These are phyloP conservation scores for Odontophorus gujanensis DNA, from an alignment of 2,113 vertebrate species.

Conservation along the genomic window DNA sequence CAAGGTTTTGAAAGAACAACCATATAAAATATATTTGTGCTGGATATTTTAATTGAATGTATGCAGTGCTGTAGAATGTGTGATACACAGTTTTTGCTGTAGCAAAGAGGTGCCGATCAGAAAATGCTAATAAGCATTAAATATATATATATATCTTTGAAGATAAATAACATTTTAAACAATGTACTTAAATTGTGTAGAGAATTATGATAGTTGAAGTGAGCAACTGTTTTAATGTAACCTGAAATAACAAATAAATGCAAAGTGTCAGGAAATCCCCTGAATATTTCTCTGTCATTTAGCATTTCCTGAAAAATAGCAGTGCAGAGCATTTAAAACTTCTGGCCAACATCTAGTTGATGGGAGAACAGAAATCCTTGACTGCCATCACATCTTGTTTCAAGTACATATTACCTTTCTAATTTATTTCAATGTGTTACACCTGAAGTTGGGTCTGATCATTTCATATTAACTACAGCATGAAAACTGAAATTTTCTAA, in stretches of 20 bases:
- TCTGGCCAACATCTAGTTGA: not conserved
- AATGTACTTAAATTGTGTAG: not conserved
- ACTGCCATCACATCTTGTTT: not conserved
- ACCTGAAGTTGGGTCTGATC: not conserved
- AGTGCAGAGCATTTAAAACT: not conserved
- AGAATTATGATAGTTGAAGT: not conserved
- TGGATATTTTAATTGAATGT: not conserved
- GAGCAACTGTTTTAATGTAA: not conserved
- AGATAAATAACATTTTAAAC: not conserved
- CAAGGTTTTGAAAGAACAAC: not conserved
- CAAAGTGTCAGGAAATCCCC: not conserved
- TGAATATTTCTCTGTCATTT: not conserved
- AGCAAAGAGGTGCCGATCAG: not conserved
- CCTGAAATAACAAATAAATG: not conserved
- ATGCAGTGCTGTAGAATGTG: not conserved
- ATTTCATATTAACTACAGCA: not conserved
- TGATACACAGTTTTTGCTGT: not conserved
- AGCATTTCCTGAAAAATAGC: not conserved
- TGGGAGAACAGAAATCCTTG: not conserved
- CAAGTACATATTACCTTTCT: not conserved
- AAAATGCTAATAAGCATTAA: not conserved
- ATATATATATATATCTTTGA: not conserved
- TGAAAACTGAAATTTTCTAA: not conserved
- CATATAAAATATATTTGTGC: not conserved
- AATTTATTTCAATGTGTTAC: not conserved